Conservation (phyloP, 2,113 vertebrate species). For the Cepphus grylle region DNA sequence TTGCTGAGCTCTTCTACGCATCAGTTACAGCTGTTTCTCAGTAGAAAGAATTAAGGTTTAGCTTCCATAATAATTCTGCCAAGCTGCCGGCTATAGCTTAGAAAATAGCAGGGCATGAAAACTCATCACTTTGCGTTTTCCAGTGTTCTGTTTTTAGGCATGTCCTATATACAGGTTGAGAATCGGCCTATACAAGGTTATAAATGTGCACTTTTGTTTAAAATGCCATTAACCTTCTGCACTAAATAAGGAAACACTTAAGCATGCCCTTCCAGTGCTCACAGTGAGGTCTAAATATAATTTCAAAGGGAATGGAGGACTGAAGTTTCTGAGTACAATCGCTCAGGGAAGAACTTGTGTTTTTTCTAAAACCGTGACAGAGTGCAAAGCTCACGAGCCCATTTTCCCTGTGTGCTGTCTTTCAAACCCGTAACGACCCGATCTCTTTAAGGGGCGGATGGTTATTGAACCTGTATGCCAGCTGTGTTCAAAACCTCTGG, state of each 20-base stretch:
- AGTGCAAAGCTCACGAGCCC: slow-evolving; percentile 32
- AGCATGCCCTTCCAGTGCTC: slow-evolving; percentile 35
- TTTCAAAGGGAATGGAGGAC: slow-evolving; percentile 31
- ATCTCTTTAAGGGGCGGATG: slow-evolving; percentile 3
- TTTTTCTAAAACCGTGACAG: slow-evolving; percentile 20
- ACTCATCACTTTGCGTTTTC: slow-evolving; percentile 16
- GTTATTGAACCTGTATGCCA: slow-evolving; percentile 48
- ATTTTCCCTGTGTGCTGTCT: not conserved
- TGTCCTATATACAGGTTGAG: slow-evolving; percentile 28
- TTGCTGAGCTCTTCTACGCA: not conserved
- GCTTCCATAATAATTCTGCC: slow-evolving; percentile 49
- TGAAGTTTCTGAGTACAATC: slow-evolving; percentile 8
- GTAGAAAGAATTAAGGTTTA: slow-evolving; percentile 54
- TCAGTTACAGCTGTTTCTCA: slow-evolving; percentile 39
- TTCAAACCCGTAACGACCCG: not conserved
- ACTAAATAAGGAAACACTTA: slow-evolving; percentile 48
- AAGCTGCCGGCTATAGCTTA: slow-evolving; percentile 45
- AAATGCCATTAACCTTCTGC: slow-evolving; percentile 47
- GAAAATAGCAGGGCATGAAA: slow-evolving; percentile 51
- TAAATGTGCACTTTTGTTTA: slow-evolving; percentile 41
- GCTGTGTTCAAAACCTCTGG: slow-evolving; percentile 38
- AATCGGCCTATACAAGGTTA: slow-evolving; percentile 20
- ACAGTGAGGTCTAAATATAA: slow-evolving; percentile 35
- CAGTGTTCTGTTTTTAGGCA: slow-evolving; percentile 3
- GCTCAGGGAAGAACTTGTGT: slow-evolving; percentile 12